Evolutionary conservation across 2,888 invertebrate species (phyloP), one percentile per base, ranked within the genome.

Genomic region (Ectropis crepuscularia): DNA sequence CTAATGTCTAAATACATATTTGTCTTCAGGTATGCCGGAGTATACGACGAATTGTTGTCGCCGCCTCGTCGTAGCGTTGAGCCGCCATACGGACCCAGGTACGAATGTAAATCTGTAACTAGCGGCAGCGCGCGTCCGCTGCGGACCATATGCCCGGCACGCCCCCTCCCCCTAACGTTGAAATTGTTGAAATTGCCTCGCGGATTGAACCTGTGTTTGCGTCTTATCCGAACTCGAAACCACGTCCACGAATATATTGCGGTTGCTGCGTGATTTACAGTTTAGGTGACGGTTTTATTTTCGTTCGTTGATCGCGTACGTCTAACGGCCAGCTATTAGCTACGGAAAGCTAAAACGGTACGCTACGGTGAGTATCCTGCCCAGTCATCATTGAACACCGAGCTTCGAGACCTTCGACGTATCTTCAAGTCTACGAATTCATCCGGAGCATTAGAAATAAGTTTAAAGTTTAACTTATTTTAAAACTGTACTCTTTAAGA

Each of bases 81-180:
- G 81, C 90, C 90, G 83, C 90, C 91, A 59, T 90, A 88, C 79
- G 92, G 90, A 91, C 76, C 89, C 91, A 92, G 92, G 92, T 92
- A 92, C 92, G 91, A 90, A 83, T 87, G 90, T 88, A 87, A 89
- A 78, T 87, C 80, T 88, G 85, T 90, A 89, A 86, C 79, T 89
- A 88, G 88, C 82, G 87, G 81, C 83, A 78, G 70, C 81, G 79
- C 73, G 81, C 80, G 82, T 77, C 82, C 74, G 74, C 78, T 46
- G 55, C 41, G 81, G 73, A 68, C 81, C 77, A 68, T 79, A 71
- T 65, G 72, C 80, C 76, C 68, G 77, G 77, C 78, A 70, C 78
- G 78, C 78, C 77, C 74, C 73, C 74, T 76, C 73, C 66, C 77
- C 78, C 74, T 78, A 73, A 71, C 78, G 74, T 80, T 76, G 74